Evolutionary conservation across 1,140 invertebrate species (phyloP), one percentile per base, ranked within the genome.

Genomic region (Cyrtorhinus lividipennis): DNA sequence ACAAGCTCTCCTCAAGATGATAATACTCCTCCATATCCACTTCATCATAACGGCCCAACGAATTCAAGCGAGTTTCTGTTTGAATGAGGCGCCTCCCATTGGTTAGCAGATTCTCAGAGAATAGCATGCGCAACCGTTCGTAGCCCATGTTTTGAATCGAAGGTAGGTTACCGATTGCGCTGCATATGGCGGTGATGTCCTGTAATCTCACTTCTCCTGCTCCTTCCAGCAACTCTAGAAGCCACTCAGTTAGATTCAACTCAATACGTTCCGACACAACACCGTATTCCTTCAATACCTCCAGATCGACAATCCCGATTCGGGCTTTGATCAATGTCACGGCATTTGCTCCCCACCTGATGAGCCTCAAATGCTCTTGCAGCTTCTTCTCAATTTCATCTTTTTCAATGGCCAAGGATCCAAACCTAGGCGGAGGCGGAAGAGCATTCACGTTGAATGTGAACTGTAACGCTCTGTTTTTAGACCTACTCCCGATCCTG

Each of bases 401-500:
- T 38, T 38, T 38, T 38, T 38, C 30, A 8, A 8, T 38, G 5
- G 5, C 15, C 30, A 38, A 38, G 5, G 30, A 5, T 8, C 30
- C 15, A 15, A 38, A 8, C 15, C 5, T 38, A 38, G 30, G 30
- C 15, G 30, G 30, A 8, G 30, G 5, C 5, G 30, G 30, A 8
- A 38, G 15, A 5, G 5, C 15, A 15, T 15, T 38, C 5, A 38
- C 30, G 15, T 38, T 38, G 15, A 5, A 38, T 8, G 5, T 15
- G 15, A 8, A 38, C 30, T 38, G 69, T 57, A 85, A 69, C 2
- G 66, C 69, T 71, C 81, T 74, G 68, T 77, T 83, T 68, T 81
- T 81, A 1, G 82, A 83, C 72, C 85, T 80, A 2, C 81, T 80
- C 2, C 90, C 90, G 65, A 92, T 78, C 24, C 90, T 77, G 13